Evolutionary conservation across 2,888 invertebrate genomes (phyloP), one percentile per base, ranked within the genome.

Genomic region (Lithophane leautieri): DNA sequence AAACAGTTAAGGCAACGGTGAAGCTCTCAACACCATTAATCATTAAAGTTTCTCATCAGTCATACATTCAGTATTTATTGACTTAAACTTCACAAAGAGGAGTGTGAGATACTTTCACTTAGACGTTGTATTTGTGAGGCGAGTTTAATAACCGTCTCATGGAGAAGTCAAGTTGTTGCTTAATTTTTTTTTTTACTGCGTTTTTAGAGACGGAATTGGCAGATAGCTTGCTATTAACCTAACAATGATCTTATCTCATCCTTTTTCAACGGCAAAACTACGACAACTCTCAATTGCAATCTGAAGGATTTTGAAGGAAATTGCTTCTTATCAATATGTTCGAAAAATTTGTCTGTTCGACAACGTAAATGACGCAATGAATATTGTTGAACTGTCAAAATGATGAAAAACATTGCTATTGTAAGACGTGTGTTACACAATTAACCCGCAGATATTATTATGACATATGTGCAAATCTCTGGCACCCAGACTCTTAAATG

Each of bases 11-110:
- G 72, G 76, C 74, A 89, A 89, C 90, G 89, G 90, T 89, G 85
- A 88, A 85, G 78, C 84, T 86, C 71, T 82, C 82, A 80, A 81
- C 86, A 81, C 84, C 89, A 91, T 91, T 88, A 90, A 90, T 91
- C 91, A 91, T 83, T 79, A 84, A 77, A 79, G 83, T 89, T 88
- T 81, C 85, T 88, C 89, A 90, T 91, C 89, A 89, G 88, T 90
- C 89, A 89, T 87, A 86, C 81, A 82, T 82, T 82, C 80, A 72
- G 75, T 83, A 83, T 82, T 84, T 87, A 88, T 88, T 87, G 86
- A 88, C 87, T 87, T 80, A 81, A 87, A 82, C 76, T 84, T 78
- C 73, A 88, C 76, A 81, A 86, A 82, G 80, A 80, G 56, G 56
- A 65, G 79, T 81, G 84, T 76, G 79, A 80, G 81, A 86, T 82